Base-by-base conservation (phyloP, 2,888 invertebrate species). In the Lypha dubia region DNA sequence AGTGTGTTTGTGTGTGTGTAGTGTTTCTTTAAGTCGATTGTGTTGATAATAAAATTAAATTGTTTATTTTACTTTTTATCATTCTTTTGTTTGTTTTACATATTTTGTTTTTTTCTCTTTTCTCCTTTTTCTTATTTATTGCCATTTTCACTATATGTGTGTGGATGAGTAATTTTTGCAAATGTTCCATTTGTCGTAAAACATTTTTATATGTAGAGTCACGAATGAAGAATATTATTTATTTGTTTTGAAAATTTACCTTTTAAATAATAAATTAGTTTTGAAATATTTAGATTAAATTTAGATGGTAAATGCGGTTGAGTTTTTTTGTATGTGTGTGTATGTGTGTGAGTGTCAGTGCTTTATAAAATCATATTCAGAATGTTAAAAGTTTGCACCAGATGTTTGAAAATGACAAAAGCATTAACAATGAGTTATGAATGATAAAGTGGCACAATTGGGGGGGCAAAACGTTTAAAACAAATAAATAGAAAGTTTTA, bases 41-140 rank as follows among this genome's bases (percentile, higher is more conserved):
- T 65, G 65, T 67, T 82, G 77, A 79, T 56, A 68, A 74, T 74
- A 79, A 73, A 74, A 79, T 83, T 73, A 79, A 79, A 83, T 83
- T 74, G 83, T 83, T 83, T 79, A 68, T 68, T 24, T 73, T 22
- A 38, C 20, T 51, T 46, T 74, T 22, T 56, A 46, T 70, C 49
- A 7, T 70, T 41, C 1, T 20, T 53, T 46, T 17, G 28, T 7
- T 49, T 46, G 8, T 6, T 24, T 38, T 35, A 53, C 5, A 38
- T 53, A 53, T 63, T 46, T 53, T 7, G 24, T 51, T 60, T 46
- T 24, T 3, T n/a, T 44, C 17, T n/a, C 32, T 20, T 51, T 60
- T 46, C 17, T 3, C 11, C 32, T 24, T n/a, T 20, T 20, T 17
- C 20, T 38, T 51, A 20, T 62, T 53, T n/a, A n/a, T 71, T 62